Conservation (phyloP, 2,113 vertebrate genomes). For the Nycticebus coucang region DNA sequence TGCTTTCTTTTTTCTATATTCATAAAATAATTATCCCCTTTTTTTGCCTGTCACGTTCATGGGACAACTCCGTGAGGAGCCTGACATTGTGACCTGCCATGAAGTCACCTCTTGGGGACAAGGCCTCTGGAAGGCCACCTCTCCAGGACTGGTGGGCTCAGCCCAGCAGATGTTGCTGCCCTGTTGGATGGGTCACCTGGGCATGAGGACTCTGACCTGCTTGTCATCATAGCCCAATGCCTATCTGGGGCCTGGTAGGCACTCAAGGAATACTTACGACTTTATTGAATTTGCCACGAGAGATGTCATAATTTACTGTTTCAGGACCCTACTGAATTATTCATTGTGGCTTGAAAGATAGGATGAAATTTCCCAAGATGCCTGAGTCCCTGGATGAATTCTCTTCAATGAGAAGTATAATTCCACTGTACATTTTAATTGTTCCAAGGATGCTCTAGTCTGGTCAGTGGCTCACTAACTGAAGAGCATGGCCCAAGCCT, state of each 20-base stretch:
- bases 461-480: background rate
- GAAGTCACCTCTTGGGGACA: background rate
- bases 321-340: background rate
- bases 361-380: background rate
- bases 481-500: background rate
- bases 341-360: background rate
- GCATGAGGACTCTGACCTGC: background rate
- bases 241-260: background rate
- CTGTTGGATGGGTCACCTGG: too few species aligned
- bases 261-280: background rate
- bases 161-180: background rate
- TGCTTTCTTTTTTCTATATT: background rate
- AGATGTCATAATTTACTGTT: background rate
- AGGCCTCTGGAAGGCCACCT: background rate
- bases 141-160: background rate
- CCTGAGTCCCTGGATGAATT: background rate
- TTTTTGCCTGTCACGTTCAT: background rate
- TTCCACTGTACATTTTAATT: background rate
- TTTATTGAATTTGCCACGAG: background rate
- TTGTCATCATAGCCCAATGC: background rate
- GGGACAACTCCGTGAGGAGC: background rate
- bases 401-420: background rate
- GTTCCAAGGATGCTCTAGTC: background rate
- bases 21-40: background rate
- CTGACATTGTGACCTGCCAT: background rate